Conservation (phyloP, 2,113 vertebrate genomes). For the Pollachius pollachius region DNA sequence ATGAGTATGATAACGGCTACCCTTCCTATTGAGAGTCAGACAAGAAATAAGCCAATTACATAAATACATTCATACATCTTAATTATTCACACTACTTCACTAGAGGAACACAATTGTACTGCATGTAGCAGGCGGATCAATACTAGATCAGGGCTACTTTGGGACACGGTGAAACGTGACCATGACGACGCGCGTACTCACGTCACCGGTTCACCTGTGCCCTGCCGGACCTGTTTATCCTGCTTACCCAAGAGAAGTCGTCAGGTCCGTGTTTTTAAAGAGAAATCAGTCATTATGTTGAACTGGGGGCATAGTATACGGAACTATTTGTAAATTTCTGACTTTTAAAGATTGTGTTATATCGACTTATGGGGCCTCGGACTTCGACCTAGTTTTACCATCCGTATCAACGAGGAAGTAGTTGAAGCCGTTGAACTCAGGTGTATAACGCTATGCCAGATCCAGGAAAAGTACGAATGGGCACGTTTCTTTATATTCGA, state of each 20-base stretch:
- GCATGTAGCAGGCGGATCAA: too few species aligned
- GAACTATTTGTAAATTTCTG: too few species aligned
- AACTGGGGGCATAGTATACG: too few species aligned
- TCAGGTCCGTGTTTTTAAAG: too few species aligned
- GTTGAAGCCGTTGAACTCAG: background rate
- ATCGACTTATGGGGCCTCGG: constrained; percentile 8
- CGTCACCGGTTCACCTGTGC: constrained; percentile 57
- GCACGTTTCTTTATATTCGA: background rate
- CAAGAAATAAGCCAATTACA: too few species aligned
- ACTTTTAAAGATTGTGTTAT: background rate
- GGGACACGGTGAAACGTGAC: background rate
- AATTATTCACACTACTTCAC: too few species aligned
- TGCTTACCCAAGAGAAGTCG: background rate
- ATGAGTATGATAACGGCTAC: too few species aligned
- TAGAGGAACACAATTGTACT: too few species aligned
- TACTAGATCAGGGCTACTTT: too few species aligned
- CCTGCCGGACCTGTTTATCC: constrained; percentile 57
- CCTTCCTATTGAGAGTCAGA: too few species aligned
- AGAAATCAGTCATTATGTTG: too few species aligned
- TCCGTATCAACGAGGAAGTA: constrained; percentile 66
- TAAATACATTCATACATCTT: too few species aligned
- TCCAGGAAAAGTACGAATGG: background rate
- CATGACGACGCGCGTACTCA: constrained; percentile 27
- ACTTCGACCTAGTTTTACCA: constrained; percentile 49
- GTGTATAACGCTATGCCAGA: background rate